phyloP scores from a whole-genome alignment of 2,113 vertebrate species.

The Platysteira castanea region DNA sequence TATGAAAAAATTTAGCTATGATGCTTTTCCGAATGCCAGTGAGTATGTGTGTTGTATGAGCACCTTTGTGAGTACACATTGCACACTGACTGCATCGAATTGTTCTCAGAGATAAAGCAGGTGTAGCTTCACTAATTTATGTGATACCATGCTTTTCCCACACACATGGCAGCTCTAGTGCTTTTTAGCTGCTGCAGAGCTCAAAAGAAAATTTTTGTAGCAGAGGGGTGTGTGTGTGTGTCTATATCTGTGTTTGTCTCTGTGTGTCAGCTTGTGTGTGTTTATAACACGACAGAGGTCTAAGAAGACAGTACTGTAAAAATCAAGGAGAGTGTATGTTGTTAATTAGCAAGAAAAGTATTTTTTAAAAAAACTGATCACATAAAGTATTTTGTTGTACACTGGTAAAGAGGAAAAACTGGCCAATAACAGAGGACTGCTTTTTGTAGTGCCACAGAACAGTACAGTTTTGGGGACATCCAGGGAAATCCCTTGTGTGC shows the following conservation, averaged over 20 bases:
- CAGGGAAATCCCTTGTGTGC: background rate
- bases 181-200: background rate
- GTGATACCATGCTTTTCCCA: background rate
- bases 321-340: background rate
- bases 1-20: background rate
- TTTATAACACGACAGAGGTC: background rate
- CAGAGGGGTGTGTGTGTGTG: fast-evolving
- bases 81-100: background rate
- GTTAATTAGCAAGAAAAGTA: background rate
- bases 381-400: background rate
- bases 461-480: background rate
- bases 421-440: background rate
- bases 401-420: background rate
- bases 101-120: background rate
- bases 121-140: background rate
- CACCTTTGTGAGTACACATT: background rate
- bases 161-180: background rate
- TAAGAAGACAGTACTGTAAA: background rate
- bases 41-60: background rate
- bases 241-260: background rate
- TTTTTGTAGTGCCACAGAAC: background rate
- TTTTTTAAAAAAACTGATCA: background rate
- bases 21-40: background rate
- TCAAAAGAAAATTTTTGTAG: background rate
- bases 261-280: background rate